A percentile compares a stretch with the other conserved stretches of the same genome.
Conservation (phyloP, 2,797 vertebrate genomes). For the Ctenochaetus hawaiiensis region DNA sequence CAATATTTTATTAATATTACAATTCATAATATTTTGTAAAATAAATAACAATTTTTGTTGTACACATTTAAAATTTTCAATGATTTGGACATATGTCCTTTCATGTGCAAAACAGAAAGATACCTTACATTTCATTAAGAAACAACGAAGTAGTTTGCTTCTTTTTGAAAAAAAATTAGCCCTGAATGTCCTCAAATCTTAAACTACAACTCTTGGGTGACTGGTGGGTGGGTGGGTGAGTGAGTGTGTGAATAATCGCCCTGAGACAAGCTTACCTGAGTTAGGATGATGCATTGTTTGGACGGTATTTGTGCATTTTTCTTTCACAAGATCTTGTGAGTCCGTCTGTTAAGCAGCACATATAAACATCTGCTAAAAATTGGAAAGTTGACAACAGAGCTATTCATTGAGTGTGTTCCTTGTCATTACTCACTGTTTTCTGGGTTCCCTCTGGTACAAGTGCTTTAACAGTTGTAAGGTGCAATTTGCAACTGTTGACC, state of each 20-base stretch:
- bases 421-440: slow-evolving; percentile 67
- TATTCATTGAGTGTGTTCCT: background rate
- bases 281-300: slow-evolving; percentile 38
- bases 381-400: background rate
- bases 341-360: slow-evolving; percentile 65
- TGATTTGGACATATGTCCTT: too few species aligned
- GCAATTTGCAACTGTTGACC: slow-evolving; percentile 83
- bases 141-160: too few species aligned
- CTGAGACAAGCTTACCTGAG: slow-evolving; percentile 62
- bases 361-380: background rate
- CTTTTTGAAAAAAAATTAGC: too few species aligned
- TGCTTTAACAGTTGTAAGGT: slow-evolving; percentile 67
- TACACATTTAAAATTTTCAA: too few species aligned
- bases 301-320: slow-evolving; percentile 36
- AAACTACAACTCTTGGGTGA: too few species aligned
- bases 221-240: background rate
- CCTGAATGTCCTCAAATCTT: too few species aligned
- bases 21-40: too few species aligned
- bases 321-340: slow-evolving; percentile 54
- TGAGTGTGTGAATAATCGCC: background rate
- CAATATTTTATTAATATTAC: too few species aligned
- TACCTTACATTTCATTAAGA: too few species aligned
- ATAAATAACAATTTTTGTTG: too few species aligned
- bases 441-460: slow-evolving; percentile 54
- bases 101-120: too few species aligned